These are phyloP conservation scores for Mastomys natalensis DNA, from an alignment of 2,113 vertebrate species.

Conservation along the genomic window DNA sequence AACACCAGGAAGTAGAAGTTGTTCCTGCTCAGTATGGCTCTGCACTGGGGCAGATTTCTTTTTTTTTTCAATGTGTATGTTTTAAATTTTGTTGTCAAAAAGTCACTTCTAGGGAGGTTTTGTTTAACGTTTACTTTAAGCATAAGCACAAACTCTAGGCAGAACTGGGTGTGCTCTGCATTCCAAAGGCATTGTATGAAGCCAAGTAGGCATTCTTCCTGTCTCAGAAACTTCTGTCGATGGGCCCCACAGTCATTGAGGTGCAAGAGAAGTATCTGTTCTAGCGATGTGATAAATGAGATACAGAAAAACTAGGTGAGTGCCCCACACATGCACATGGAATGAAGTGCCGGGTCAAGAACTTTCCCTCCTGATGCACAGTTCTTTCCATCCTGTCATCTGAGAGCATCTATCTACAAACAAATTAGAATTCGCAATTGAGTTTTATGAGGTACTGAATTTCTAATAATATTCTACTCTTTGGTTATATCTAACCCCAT, in stretches of 20 bases:
- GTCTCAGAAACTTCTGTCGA: background rate
- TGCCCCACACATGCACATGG: background rate
- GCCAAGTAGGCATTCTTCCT: background rate
- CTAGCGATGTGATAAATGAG: background rate
- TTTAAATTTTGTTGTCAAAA: background rate
- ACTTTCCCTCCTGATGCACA: background rate
- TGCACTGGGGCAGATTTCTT: no score
- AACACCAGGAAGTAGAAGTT: background rate
- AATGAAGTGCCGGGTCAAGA: fast-evolving
- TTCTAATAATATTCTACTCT: background rate
- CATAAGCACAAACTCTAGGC: background rate
- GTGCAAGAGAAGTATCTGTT: background rate
- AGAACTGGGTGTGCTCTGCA: background rate
- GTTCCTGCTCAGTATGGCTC: background rate
- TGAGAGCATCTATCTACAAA: background rate
- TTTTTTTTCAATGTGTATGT: background rate
- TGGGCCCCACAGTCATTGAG: no score
- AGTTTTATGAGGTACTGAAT: background rate
- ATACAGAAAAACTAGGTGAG: background rate
- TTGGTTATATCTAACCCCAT: background rate
- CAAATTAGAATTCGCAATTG: background rate
- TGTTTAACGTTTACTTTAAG: background rate
- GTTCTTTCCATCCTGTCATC: background rate
- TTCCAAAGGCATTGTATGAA: background rate
- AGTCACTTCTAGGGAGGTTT: background rate